phyloP scores from a whole-genome alignment of 2,797 vertebrate species.

The Hypotaenidia philippensis region DNA sequence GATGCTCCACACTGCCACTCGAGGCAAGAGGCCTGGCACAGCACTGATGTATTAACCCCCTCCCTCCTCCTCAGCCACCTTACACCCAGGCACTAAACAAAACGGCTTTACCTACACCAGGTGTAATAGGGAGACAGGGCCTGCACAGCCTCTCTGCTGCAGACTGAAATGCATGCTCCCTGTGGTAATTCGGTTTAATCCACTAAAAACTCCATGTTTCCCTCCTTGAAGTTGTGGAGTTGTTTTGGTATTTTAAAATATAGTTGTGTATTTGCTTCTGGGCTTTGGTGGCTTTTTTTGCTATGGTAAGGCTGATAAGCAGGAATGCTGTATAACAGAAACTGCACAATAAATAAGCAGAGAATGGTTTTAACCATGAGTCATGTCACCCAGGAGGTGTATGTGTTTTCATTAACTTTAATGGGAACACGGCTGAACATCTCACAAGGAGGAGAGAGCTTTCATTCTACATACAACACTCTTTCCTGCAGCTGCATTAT shows the following conservation, averaged over 20 bases:
- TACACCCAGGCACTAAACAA: neutral
- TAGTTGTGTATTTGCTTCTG: neutral
- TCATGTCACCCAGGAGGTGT: neutral
- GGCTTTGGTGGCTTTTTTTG: neutral
- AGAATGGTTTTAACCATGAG: neutral
- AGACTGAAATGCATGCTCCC: neutral
- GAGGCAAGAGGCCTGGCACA: slow-evolving; percentile 2
- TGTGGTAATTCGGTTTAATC: neutral
- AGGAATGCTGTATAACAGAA: neutral
- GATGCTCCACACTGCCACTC: neutral
- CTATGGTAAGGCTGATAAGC: neutral
- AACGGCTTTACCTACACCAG: neutral
- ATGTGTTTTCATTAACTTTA: neutral
- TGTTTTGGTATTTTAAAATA: neutral
- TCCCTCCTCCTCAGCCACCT: neutral
- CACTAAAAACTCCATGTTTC: neutral
- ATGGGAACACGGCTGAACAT: neutral
- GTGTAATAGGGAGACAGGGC: neutral
- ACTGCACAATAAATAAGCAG: neutral
- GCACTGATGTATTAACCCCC: neutral
- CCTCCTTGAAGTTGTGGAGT: neutral
- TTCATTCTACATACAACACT: neutral
- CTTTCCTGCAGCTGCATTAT: neutral
- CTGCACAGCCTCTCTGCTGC: neutral
- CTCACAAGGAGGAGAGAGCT: neutral